Conservation (phyloP, 2,113 vertebrate genomes). For the Bucco capensis region DNA sequence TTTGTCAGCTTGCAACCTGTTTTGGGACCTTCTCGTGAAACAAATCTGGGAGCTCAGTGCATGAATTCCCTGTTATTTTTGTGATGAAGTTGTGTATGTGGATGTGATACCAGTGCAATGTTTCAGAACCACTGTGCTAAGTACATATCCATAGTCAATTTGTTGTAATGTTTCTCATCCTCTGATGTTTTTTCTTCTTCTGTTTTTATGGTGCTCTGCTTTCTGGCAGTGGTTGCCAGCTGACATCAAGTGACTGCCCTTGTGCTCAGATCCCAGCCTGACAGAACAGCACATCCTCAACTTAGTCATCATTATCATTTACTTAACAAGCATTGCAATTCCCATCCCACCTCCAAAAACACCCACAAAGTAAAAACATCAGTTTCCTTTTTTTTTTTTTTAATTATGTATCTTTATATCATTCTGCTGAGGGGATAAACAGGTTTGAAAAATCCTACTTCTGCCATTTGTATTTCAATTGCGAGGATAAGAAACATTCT, state of each 20-base stretch:
- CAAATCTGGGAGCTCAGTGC: not conserved
- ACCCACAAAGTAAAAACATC: not conserved
- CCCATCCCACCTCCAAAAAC: not conserved
- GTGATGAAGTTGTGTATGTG: not conserved
- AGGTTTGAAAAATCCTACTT: not conserved
- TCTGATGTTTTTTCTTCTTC: not conserved
- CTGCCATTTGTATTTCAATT: not conserved
- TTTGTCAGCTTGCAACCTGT: not conserved
- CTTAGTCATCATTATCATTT: not conserved
- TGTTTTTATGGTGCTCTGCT: not conserved
- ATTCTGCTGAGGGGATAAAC: not conserved
- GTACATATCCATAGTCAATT: not conserved
- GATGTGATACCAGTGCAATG: constrained; percentile 13
- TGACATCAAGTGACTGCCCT: not conserved
- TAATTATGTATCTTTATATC: not conserved
- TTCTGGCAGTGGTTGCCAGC: not conserved
- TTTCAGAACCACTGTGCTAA: constrained; percentile 38
- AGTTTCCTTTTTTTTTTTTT: not conserved
- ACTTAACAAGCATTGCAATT: not conserved
- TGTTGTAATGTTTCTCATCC: constrained; percentile 40
- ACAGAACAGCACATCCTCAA: not conserved
- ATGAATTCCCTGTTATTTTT: not conserved
- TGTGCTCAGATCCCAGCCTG: not conserved
- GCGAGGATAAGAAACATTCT: constrained; percentile 44
- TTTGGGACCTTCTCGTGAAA: not conserved